A percentile compares a stretch with the other conserved stretches of the same genome.
phyloP scores from a whole-genome alignment of 2,888 invertebrate genomes.

The Octonoba sinensis region DNA sequence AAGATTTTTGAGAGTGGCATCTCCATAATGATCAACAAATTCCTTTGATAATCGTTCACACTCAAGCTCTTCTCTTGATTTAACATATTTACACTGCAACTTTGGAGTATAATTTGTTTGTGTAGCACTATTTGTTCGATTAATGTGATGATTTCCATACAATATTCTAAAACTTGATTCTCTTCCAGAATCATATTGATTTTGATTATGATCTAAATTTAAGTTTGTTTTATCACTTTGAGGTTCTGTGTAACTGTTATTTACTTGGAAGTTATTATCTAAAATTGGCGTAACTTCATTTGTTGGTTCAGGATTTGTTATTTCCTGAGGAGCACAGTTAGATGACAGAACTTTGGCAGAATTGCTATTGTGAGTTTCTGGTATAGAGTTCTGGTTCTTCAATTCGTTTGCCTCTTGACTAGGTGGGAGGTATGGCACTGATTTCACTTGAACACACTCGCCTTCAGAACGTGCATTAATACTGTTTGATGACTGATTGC shows the following conservation, averaged over 20 bases:
- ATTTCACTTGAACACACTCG: conserved; percentile 15
- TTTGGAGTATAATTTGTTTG: conserved; percentile 48
- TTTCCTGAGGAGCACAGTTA: conserved; percentile 13
- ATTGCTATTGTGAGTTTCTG: conserved; percentile 22
- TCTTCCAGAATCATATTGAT: conserved; percentile 36
- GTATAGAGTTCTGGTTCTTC: conserved; percentile 27
- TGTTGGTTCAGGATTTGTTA: conserved; percentile 28
- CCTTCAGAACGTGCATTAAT: conserved; percentile 36
- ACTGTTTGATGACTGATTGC: conserved; percentile 50
- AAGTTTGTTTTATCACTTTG: conserved; percentile 18
- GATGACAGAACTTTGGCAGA: conserved; percentile 33
- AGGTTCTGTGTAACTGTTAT: conserved; percentile 9
- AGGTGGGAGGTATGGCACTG: conserved; percentile 61
- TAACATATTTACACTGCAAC: conserved; percentile 51
- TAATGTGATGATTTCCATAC: conserved; percentile 45
- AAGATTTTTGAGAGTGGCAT: conserved; percentile 79
- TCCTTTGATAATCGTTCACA: conserved; percentile 79
- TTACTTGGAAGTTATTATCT: conserved; percentile 15
- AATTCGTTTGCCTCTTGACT: conserved; percentile 45
- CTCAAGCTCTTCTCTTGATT: conserved; percentile 80
- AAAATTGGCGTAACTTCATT: conserved; percentile 14
- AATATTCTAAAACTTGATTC: conserved; percentile 18
- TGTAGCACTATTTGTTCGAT: conserved; percentile 53
- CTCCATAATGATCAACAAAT: conserved; percentile 71
- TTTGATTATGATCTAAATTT: conserved; percentile 57